These are phyloP conservation scores for Resseliella maxima DNA, from an alignment of 2,888 invertebrate species.

Conservation along the genomic window DNA sequence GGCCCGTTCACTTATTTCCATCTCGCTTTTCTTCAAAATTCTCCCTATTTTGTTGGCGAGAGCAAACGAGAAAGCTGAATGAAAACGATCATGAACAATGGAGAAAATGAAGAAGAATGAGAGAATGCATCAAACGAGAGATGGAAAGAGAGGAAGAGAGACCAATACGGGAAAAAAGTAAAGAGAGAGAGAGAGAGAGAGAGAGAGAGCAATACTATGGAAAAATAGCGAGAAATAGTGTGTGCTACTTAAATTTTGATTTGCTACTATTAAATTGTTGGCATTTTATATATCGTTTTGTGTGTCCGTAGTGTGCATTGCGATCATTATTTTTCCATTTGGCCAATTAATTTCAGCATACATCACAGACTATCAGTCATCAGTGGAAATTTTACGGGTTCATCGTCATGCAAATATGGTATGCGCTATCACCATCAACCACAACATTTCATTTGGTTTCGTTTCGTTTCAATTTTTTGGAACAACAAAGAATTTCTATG, in stretches of 20 bases:
- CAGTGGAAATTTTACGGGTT: not conserved
- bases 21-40: no score
- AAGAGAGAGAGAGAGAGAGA: no score
- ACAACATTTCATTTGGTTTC: not conserved
- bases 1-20: not conserved
- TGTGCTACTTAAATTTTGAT: slow-evolving; percentile 44
- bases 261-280: slow-evolving; percentile 4
- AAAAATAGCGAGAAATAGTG: no score
- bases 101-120: no score
- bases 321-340: not conserved
- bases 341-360: not conserved
- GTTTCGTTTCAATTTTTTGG: not conserved
- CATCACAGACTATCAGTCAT: slow-evolving; percentile 11
- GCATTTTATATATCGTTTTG: not conserved
- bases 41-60: no score
- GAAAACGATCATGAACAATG: no score
- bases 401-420: not conserved
- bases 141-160: no score
- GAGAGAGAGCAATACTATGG: not conserved
- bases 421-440: not conserved
- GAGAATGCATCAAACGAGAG: no score
- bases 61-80: no score
- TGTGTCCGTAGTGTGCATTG: not conserved
- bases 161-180: no score
- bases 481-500: not conserved